Evolutionary conservation across 2,888 invertebrate species (phyloP), one percentile per base, ranked within the genome.

Genomic region (Lucinisca nassula): DNA sequence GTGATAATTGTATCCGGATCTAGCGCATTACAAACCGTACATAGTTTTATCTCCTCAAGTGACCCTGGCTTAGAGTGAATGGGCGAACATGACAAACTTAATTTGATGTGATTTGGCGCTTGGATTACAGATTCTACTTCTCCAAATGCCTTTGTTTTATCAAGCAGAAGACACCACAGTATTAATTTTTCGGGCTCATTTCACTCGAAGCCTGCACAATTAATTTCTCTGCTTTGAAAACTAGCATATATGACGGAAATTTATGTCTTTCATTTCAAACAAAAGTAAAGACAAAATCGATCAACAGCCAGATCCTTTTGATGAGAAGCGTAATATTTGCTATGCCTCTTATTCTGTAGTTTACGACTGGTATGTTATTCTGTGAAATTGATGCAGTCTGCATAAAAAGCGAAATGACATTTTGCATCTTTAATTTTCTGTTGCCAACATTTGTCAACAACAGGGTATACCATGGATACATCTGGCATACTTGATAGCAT

Each of bases 171-270:
- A 86, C 80, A 82, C 79, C 82, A 88, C 76, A 88, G 90, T 88
- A 90, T 90, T 90, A 90, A 86, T 88, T 90, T 88, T 90, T 88
- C 90, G 90, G 90, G 88, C 86, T 90, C 86, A 88, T 88, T 90
- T 84, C 85, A 81, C 76, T 73, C 84, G 58, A 85, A 90, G 87
- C 87, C 55, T 35, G 55, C 70, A 79, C 87, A 84, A 87, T 90
- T 87, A 83, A 87, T 90, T 90, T 76, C 67, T 67, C 32, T 30
- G 17, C 12, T 67, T 67, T 67, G 32, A 67, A 67, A 67, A 35
- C 35, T 4, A 67, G 21, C 67, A 35, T 32, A 67, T 67, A 21
- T 17, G 17, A 67, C 1, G 6, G 67, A 17, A 35, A 67, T 17
- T 12, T n/a, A n/a, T n/a, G n/a, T n/a, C n/a, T n/a, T n/a, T n/a